Conservation (phyloP, 2,113 vertebrate species). For the Argyrosomus japonicus region DNA sequence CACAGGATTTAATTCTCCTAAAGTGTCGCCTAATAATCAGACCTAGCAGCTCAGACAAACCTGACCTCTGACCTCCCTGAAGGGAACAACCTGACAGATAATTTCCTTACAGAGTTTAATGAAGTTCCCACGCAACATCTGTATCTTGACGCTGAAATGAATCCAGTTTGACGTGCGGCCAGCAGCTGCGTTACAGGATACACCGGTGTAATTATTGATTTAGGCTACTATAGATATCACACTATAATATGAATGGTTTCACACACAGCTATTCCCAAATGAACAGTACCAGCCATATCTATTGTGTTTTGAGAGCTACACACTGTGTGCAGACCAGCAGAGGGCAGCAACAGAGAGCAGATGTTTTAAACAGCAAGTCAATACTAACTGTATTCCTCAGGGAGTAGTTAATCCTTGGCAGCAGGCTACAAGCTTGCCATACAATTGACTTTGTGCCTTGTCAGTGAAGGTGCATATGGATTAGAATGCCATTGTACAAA, state of each 20-base stretch:
- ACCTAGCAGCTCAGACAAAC: background rate
- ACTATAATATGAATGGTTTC: background rate
- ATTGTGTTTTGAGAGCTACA: background rate
- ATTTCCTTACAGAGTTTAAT: background rate
- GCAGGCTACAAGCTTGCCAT: conserved; percentile 43
- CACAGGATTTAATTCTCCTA: too few species aligned
- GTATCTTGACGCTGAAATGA: background rate
- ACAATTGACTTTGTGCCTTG: conserved; percentile 68
- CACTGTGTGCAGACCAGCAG: conserved; percentile 60
- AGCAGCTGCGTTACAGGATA: background rate
- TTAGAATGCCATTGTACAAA: conserved; percentile 61
- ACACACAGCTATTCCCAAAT: background rate
- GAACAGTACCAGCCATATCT: background rate
- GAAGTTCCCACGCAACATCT: background rate
- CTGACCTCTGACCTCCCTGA: background rate
- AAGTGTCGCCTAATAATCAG: background rate
- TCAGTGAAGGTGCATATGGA: conserved; percentile 64
- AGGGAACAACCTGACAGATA: background rate
- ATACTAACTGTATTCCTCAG: conserved; percentile 29
- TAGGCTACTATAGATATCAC: background rate
- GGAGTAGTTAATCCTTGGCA: conserved; percentile 64
- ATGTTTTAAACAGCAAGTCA: conserved; percentile 18
- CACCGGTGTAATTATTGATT: background rate
- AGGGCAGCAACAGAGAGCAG: conserved; percentile 67
- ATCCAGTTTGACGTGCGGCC: background rate